Conservation (phyloP, 2,113 vertebrate species). For the Xyrauchen texanus region DNA sequence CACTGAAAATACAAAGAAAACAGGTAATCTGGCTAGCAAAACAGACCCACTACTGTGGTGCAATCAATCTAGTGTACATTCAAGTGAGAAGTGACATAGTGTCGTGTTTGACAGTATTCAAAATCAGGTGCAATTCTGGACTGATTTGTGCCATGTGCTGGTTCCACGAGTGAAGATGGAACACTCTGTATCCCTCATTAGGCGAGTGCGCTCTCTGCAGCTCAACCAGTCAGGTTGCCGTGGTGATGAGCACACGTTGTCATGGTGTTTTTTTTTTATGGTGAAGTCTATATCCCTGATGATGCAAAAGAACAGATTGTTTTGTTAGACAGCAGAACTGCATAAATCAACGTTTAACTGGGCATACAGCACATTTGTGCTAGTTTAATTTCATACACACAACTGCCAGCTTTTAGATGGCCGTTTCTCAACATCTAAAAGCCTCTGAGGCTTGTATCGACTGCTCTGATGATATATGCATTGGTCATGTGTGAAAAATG, state of each 20-base stretch:
- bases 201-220: slow-evolving; percentile 30
- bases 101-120: slow-evolving; percentile 28
- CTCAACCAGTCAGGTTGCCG: slow-evolving; percentile 48
- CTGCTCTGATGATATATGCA: slow-evolving; percentile 29
- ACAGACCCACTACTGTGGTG: not conserved
- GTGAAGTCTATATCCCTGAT: slow-evolving; percentile 32
- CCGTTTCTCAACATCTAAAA: slow-evolving; percentile 17
- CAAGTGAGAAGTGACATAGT: slow-evolving; percentile 4
- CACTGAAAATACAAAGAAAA: not conserved
- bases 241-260: slow-evolving; percentile 45
- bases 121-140: slow-evolving; percentile 10
- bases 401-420: not conserved
- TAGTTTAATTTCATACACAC: too few relatives aligned
- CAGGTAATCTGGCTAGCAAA: not conserved
- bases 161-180: slow-evolving; percentile 36
- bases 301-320: slow-evolving; percentile 37
- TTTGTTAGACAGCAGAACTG: slow-evolving; percentile 16
- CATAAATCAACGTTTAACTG: not conserved
- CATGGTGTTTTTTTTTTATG: slow-evolving; percentile 35
- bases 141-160: not conserved
- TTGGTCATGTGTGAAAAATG: slow-evolving; percentile 22
- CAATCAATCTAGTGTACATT: not conserved
- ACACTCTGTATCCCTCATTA: slow-evolving; percentile 49
- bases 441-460: slow-evolving; percentile 16
- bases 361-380: too few relatives aligned